A percentile compares a stretch with the other conserved stretches of the same genome.
Conservation (phyloP, 2,888 invertebrate species). For the Tineola bisselliella region DNA sequence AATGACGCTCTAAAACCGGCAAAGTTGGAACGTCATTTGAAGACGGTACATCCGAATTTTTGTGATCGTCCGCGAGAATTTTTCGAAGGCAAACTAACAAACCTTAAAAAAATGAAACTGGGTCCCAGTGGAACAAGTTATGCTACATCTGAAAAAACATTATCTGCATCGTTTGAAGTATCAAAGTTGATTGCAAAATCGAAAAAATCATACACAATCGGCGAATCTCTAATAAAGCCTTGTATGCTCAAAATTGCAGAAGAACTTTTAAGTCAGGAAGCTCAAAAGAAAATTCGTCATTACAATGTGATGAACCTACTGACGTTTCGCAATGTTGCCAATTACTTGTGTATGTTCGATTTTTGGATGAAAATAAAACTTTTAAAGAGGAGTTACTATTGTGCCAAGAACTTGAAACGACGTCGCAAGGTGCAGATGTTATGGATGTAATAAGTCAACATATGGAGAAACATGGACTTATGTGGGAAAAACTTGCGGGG, state of each 20-base stretch:
- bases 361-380: constrained; percentile 4
- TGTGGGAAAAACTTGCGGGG: constrained; percentile 13
- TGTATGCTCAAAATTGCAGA: constrained; percentile 12
- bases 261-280: constrained; percentile 9
- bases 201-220: no score
- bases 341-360: constrained; percentile 3
- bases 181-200: constrained; percentile 12
- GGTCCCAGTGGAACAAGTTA: constrained; percentile 7
- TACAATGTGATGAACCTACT: constrained; percentile 8
- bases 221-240: no score
- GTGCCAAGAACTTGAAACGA: neutral
- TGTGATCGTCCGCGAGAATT: constrained; percentile 1
- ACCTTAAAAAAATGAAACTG: no score
- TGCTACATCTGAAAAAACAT: neutral
- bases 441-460: neutral
- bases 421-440: neutral
- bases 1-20: constrained; percentile 10
- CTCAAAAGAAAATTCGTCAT: constrained; percentile 6
- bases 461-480: neutral
- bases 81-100: constrained; percentile 5
- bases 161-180: constrained; percentile 12
- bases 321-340: neutral
- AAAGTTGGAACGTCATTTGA: constrained; percentile 11
- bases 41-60: constrained; percentile 8
- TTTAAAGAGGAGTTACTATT: constrained; percentile 11